Percentiles rank a stretch among this genome's conserved stretches.
Evolutionary conservation across 2,888 invertebrate genomes (phyloP).

Genomic region (Scaptomyza reducta): DNA sequence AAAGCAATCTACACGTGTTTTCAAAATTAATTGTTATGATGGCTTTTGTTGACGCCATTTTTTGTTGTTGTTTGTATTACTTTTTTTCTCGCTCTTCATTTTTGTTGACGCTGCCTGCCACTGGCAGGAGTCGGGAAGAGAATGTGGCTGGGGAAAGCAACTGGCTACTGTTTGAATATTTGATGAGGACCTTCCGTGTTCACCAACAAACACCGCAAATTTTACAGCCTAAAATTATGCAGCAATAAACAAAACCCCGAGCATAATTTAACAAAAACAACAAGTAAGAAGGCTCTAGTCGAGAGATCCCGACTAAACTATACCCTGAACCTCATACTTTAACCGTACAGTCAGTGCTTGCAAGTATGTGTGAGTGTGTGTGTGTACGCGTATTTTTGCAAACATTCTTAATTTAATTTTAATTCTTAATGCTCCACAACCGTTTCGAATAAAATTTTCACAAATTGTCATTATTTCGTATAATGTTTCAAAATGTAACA

Average conservation of each 20-base stretch:
- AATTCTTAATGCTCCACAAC: no score
- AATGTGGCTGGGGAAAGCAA: slow-evolving; percentile 20
- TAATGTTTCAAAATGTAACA: no score
- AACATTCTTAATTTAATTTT: no score
- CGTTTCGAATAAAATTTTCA: no score
- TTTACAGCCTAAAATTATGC: slow-evolving; percentile 77
- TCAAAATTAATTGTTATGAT: slow-evolving; percentile 80
- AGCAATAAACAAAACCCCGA: slow-evolving; percentile 60
- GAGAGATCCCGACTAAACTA: no score
- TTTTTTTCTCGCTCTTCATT: slow-evolving; percentile 3
- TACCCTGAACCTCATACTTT: no score
- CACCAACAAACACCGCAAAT: slow-evolving; percentile 66
- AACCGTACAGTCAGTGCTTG: no score
- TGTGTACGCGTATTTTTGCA: no score
- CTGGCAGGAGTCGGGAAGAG: not conserved
- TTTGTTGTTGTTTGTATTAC: slow-evolving; percentile 40
- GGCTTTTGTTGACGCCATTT: slow-evolving; percentile 77
- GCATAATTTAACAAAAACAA: slow-evolving; percentile 35
- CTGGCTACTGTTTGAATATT: slow-evolving; percentile 75
- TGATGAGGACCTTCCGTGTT: slow-evolving; percentile 71
- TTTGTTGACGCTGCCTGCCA: slow-evolving; percentile 19
- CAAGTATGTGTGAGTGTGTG: no score
- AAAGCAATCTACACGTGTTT: slow-evolving; percentile 82
- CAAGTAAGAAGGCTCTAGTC: no score
- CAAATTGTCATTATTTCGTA: no score